Evolutionary conservation across 2,888 invertebrate genomes (phyloP), one percentile per base, ranked within the genome.

Genomic region (Celastrina argiolus): DNA sequence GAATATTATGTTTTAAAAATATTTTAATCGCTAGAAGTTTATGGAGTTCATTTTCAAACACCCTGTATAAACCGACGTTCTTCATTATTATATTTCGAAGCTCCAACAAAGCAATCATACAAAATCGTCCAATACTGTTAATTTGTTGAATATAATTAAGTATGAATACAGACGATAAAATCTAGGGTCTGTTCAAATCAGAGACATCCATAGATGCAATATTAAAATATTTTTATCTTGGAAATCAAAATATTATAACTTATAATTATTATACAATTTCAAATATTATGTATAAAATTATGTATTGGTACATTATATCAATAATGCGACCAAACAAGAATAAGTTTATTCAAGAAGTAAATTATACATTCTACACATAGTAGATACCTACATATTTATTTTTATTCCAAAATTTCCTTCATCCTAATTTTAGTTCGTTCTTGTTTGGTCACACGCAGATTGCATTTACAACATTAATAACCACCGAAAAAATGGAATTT

Each of bases 121-220:
- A 39, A 61, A 61, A 61, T 61, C 61, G 61, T 61, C 61, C 61
- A 61, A 61, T 61, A 61, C 22, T 61, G 36, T 61, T 61, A 61
- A 61, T 61, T 61, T 61, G 61, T 31, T 58, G 58, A 39, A 39
- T 31, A 61, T 51, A 36, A 12, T 12, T 39, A 61, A 39, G 36
- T 61, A 7, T 56, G 26, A 56, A 61, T 16, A 18, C 61, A 22
- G 18, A 36, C 36, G 2, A 36, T 14, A 12, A 31, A 59, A 22
- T 39, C 36, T 61, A 39, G 61, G 39, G 61, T 61, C 61, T 61
- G 61, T 61, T 61, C 61, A 6, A 36, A 61, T 22, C 22, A 61
- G 56, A 26, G n/a, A 16, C n/a, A 45, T 45, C 16, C 10, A 36
- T 12, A 36, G 22, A 51, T 45, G 18, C 45, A 45, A 45, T 16